Evolutionary conservation across 1,140 invertebrate genomes (phyloP), one percentile per base, ranked within the genome.

Genomic region (Drosophila bifasciata): DNA sequence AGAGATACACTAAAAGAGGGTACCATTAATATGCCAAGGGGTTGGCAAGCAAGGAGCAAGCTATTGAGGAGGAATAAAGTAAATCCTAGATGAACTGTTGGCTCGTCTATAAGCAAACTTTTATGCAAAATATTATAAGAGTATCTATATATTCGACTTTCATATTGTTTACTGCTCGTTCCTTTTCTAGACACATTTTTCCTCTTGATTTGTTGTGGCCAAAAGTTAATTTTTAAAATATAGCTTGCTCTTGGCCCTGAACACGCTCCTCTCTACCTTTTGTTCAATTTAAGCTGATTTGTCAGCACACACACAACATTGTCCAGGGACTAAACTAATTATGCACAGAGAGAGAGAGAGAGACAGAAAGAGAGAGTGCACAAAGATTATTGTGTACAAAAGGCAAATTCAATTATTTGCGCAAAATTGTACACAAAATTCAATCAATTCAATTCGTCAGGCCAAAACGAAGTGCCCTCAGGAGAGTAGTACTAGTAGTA

Each of bases 391-490:
- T 36, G 32, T 36, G 32, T 41, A 49, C 62, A 67, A 67, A 67
- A 32, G 44, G 44, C 25, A 67, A 50, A 70, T 74, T 74, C 25
- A 74, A 74, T 74, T 74, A 74, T 50, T 73, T 57, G 51, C 50
- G 28, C 39, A 32, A 43, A 73, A 63, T 50, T 21, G n/a, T 56
- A 16, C 32, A 49, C 50, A 48, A 59, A 74, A 59, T 53, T 58
- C 53, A 67, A 74, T 75, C 71, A 74, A 75, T 67, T 75, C 40
- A 73, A 51, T 50, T 62, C 28, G 23, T 32, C 5, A 17, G 36
- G 17, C 58, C 36, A n/a, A n/a, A n/a, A n/a, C n/a, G 21, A 40
- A 62, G 36, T 40, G 41, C 41, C 41, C 53, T 17, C 19, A 53
- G 49, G 21, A 43, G 21, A 52, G 55, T 23, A 52, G 55, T 23